Base-by-base conservation (phyloP, 2,888 invertebrate species). In the Hedya salicella region DNA sequence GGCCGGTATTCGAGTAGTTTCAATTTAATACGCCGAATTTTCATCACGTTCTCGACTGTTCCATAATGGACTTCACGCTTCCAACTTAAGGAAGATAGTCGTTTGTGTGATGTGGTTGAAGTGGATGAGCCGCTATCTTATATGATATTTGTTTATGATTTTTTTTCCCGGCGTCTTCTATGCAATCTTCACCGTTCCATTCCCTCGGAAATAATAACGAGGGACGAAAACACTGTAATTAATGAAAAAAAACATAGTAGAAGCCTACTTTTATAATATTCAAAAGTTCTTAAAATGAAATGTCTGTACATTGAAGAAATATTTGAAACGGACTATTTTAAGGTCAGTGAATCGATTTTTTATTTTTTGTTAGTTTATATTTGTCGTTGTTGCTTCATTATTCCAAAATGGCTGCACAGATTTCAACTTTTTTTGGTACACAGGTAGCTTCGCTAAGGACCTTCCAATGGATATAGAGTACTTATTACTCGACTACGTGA, bases 21-120 rank as follows among this genome's bases (percentile, higher is more conserved):
- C 91, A 91, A 91, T 92, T 91, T 92, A 90, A 91, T 90, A 88
- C 88, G 83, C 80, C 83, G 86, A 90, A 89, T 87, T 92, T 89
- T 91, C 87, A 88, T 90, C 88, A 87, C 80, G 74, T 76, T 56
- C 60, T 46, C 62, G 68, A 70, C 68, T 74, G 76, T 74, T 79
- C 74, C 69, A 83, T 83, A 82, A 79, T 71, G 70, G 69, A 64
- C 78, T 83, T 79, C 86, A 83, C 77, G 70, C 60, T 70, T 46
- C 68, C 66, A 52, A 67, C 16, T 62, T 60, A 75, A 76, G 75
- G 76, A 71, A 66, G 70, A 73, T 73, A 78, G 74, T 82, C 48
- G 71, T 46, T 56, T 59, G 46, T 25, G 9, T 46, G 56, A 67
- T 69, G 69, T 69, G 53, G 17, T 59, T 75, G 73, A 67, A 62